Conservation (phyloP, 2,113 vertebrate species). For the Carassius gibelio region DNA sequence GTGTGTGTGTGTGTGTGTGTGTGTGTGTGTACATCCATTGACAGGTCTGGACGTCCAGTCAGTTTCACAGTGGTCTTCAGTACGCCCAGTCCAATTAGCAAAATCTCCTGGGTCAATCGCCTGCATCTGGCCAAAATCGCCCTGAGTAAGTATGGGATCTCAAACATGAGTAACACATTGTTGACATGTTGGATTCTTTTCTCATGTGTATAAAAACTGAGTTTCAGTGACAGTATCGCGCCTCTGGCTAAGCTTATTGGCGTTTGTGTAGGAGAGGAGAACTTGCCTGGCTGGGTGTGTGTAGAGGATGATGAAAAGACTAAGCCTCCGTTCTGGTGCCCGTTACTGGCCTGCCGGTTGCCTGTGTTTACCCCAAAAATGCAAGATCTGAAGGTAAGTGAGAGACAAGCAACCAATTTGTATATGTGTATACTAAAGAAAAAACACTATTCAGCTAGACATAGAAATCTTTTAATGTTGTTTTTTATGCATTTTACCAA, state of each 20-base stretch:
- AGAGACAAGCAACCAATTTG: neutral
- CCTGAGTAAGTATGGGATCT: conserved; percentile 75
- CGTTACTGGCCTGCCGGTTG: conserved; percentile 79
- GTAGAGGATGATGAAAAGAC: conserved; percentile 83
- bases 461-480: neutral
- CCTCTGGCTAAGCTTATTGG: conserved; percentile 19
- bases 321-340: conserved; percentile 83
- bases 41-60: conserved; percentile 84
- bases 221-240: neutral
- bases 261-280: conserved; percentile 79
- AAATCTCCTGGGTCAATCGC: conserved; percentile 89
- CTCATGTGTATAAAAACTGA: neutral
- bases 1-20: too few species aligned
- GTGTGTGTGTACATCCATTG: conserved; percentile 14
- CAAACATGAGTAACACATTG: conserved; percentile 5
- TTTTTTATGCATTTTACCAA: neutral
- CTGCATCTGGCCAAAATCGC: conserved; percentile 85
- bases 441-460: neutral
- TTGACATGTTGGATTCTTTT: conserved; percentile 9
- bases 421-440: neutral
- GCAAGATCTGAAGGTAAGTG: conserved; percentile 68
- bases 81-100: conserved; percentile 85
- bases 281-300: conserved; percentile 85
- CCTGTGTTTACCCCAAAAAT: conserved; percentile 79
- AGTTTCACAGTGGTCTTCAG: conserved; percentile 90